Conservation (phyloP, 2,113 vertebrate species). For the Gobiocypris rarus region DNA sequence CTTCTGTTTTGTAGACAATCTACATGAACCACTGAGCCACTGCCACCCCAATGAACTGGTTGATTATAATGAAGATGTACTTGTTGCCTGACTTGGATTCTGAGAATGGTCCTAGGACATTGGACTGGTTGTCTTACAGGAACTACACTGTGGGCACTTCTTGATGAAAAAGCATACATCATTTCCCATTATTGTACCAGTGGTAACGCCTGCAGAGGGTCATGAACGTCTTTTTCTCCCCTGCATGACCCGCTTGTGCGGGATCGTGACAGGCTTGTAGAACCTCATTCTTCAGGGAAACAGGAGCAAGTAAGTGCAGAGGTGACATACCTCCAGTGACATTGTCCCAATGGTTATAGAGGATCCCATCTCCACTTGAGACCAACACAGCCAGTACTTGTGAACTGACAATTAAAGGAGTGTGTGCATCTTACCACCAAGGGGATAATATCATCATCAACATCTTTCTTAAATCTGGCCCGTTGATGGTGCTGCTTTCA, state of each 20-base stretch:
- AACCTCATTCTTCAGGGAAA: background rate
- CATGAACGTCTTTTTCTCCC: slow-evolving; percentile 10
- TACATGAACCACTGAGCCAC: no score
- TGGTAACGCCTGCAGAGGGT: background rate
- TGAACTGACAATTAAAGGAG: background rate
- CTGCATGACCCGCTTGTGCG: slow-evolving; percentile 5
- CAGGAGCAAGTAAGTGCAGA: background rate
- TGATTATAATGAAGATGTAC: background rate
- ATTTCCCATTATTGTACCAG: slow-evolving; percentile 13
- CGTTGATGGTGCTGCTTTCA: no score
- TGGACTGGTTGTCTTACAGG: background rate
- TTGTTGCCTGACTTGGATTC: background rate
- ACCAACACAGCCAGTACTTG: slow-evolving; percentile 8
- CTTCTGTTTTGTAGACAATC: no score
- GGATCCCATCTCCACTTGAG: background rate
- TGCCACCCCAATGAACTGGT: no score
- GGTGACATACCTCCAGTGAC: background rate
- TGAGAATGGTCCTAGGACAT: background rate
- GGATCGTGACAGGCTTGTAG: slow-evolving; percentile 27
- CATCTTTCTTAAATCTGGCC: no score
- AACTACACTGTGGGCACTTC: slow-evolving; percentile 18
- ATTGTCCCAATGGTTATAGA: background rate
- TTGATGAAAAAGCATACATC: slow-evolving; percentile 16
- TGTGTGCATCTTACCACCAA: background rate
- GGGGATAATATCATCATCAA: no score